Conservation (phyloP, 2,888 invertebrate species). For the Neria commutata region DNA sequence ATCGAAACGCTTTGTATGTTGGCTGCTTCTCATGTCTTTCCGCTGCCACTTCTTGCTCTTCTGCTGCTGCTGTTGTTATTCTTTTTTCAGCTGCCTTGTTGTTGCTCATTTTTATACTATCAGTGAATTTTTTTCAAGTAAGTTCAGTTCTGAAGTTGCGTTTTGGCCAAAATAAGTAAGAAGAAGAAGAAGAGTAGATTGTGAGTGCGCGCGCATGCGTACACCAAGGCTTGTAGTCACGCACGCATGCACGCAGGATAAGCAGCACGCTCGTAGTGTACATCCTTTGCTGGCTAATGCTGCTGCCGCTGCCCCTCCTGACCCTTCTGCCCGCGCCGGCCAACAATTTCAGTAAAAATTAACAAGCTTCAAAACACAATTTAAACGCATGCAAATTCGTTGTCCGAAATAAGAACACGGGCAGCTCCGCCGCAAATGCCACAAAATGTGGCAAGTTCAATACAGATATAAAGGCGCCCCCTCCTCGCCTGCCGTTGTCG, state of each 20-base stretch:
- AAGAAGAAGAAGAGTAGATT: constrained; percentile 38
- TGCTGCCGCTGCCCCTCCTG: no score
- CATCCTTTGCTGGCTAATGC: constrained; percentile 28
- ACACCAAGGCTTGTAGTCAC: constrained; percentile 41
- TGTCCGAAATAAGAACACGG: constrained; percentile 47
- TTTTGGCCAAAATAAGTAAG: constrained; percentile 11
- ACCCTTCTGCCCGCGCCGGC: no score
- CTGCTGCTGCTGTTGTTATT: neutral
- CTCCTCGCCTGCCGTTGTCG: neutral
- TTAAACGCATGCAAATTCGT: constrained; percentile 58
- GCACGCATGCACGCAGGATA: constrained; percentile 27
- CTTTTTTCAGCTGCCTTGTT: constrained; percentile 4
- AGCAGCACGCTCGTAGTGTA: constrained; percentile 41
- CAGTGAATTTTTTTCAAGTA: neutral
- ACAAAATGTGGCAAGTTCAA: constrained; percentile 32
- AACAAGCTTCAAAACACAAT: constrained; percentile 58
- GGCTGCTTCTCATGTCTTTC: constrained; percentile 46
- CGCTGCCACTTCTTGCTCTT: neutral
- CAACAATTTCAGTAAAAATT: constrained; percentile 47
- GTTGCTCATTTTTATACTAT: constrained; percentile 15
- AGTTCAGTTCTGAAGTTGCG: neutral
- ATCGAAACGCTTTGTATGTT: constrained; percentile 55
- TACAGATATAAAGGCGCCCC: constrained; percentile 44
- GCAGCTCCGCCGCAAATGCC: constrained; percentile 16
- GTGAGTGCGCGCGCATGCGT: constrained; percentile 59